Evolutionary conservation across 1,140 invertebrate species (phyloP), one percentile per base, ranked within the genome.

Genomic region (Drosophila mauritiana): DNA sequence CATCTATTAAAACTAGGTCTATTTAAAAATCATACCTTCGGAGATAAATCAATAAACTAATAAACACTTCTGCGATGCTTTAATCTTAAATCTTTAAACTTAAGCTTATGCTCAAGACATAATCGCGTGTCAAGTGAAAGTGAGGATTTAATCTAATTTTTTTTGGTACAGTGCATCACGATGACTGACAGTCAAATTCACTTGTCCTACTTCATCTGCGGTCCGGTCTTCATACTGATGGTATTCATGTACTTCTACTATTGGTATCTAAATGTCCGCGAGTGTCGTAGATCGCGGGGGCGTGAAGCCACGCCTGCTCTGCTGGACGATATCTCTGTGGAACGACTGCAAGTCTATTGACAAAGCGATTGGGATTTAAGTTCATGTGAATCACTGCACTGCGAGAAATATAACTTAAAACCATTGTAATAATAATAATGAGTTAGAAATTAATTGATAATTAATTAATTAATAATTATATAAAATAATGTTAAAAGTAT

Each of bases 231-330:
- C 37, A 0, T 70, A 12, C 1, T 34, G 8, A n/a, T 70, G 34
- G 4, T 70, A 4, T 12, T 56, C 0, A 0, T 36, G 13, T 69
- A 40, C 25, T 56, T 46, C 10, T 70, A 69, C 51, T 70, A 70
- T 36, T 65, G 20, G 27, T 75, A 40, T 57, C 4, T 53, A 1
- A 76, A 22, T 65, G 39, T 56, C 45, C 72, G 59, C 12, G 67
- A 70, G 64, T 70, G 67, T 48, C 49, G 25, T 11, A 55, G 67
- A 48, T 48, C 64, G 0, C 42, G 36, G 1, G 6, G 1, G 3
- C n/a, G 42, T 8, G 17, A 25, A 12, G 3, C 8, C 1, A 0
- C 13, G 13, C 7, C 10, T 7, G 7, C 22, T 2, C 3, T 40
- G 4, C 10, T 6, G 5, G 6, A 1, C 25, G 8, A 56, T n/a